A percentile compares a stretch with the other conserved stretches of the same genome.
These are phyloP conservation scores for Argyra leucocephala DNA, from an alignment of 2,888 invertebrate species.

Conservation along the genomic window DNA sequence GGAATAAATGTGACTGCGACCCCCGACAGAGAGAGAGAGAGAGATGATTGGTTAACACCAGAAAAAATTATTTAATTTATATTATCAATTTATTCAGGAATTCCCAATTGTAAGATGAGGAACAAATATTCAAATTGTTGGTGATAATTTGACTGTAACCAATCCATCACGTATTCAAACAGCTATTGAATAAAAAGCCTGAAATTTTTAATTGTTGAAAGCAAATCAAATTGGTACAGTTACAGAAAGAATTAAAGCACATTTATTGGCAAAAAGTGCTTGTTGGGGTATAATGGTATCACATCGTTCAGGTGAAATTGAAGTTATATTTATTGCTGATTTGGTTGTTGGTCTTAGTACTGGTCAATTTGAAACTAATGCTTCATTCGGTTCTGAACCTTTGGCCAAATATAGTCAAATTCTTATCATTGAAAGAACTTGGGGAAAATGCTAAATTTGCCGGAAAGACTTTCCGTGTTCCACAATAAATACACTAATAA, in stretches of 20 bases:
- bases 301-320: too few species aligned
- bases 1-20: too few species aligned
- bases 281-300: slow-evolving; percentile 99
- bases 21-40: too few species aligned
- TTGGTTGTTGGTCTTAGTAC: too few species aligned
- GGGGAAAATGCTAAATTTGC: slow-evolving; percentile 85
- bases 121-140: slow-evolving; percentile 89
- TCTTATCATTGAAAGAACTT: slow-evolving; percentile 94
- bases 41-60: too few species aligned
- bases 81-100: too few species aligned
- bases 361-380: slow-evolving; percentile 99
- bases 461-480: slow-evolving; percentile 89
- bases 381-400: slow-evolving; percentile 97
- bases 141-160: slow-evolving; percentile 93
- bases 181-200: slow-evolving; percentile 92
- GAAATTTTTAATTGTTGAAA: slow-evolving; percentile 99
- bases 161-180: too few species aligned
- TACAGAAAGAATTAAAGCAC: slow-evolving; percentile 95
- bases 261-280: slow-evolving; percentile 72
- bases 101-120: too few species aligned
- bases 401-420: slow-evolving; percentile 98
- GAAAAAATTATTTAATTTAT: too few species aligned
- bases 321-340: too few species aligned
- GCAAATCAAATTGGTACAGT: slow-evolving; percentile 99
- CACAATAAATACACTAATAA: too few species aligned